phyloP scores from a whole-genome alignment of 1,140 invertebrate species.

The Leptonema lineaticorne region DNA sequence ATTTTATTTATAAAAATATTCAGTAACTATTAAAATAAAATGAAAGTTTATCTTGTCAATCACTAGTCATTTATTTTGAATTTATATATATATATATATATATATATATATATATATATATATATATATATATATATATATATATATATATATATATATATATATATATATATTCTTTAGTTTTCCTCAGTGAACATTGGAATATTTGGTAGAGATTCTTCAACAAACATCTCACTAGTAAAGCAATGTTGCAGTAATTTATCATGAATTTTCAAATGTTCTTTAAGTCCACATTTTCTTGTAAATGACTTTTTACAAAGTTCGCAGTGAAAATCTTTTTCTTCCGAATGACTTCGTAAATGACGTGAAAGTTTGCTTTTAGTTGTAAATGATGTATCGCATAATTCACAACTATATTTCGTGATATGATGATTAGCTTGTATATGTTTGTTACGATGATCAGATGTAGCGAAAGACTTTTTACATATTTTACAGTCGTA shows the following conservation, averaged over 20 bases:
- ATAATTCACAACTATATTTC: constrained; percentile 47
- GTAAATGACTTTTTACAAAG: constrained; percentile 64
- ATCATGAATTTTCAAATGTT: constrained; percentile 68
- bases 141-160: too few species aligned
- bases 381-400: constrained; percentile 48
- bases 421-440: constrained; percentile 47
- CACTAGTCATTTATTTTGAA: too few species aligned
- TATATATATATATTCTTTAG: too few species aligned
- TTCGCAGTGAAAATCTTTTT: constrained; percentile 59
- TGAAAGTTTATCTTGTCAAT: too few species aligned
- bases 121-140: constrained; percentile 50
- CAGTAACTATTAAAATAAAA: too few species aligned
- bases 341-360: constrained; percentile 67
- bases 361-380: constrained; percentile 46
- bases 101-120: too few species aligned
- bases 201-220: constrained; percentile 51
- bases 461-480: constrained; percentile 47
- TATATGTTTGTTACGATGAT: constrained; percentile 45
- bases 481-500: constrained; percentile 49
- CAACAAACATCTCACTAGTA: constrained; percentile 57
- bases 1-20: too few species aligned
- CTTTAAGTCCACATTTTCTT: constrained; percentile 67
- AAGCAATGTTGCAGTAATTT: constrained; percentile 56
- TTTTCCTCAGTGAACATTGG: too few species aligned
- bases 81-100: too few species aligned